phyloP scores from a whole-genome alignment of 2,113 vertebrate genomes.

The Myrmophylax atrothorax region DNA sequence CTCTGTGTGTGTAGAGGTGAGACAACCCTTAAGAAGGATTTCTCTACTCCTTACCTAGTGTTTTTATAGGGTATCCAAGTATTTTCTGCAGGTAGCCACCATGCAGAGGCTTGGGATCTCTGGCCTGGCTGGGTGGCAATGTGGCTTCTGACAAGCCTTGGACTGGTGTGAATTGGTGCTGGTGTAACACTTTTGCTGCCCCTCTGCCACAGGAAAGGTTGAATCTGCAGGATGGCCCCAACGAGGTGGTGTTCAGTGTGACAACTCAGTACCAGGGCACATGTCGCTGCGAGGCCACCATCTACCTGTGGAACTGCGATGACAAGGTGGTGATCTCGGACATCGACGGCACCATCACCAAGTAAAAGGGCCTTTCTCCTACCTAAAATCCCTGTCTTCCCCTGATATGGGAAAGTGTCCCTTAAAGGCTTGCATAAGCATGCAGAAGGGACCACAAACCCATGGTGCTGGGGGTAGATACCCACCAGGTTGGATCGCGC shows the following conservation, averaged over 20 bases:
- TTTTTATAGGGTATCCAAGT: neutral
- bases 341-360: constrained; percentile 97
- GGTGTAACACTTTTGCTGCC: neutral
- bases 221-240: constrained; percentile 89
- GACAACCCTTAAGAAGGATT: neutral
- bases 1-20: neutral
- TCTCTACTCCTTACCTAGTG: neutral
- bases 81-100: neutral
- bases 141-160: neutral
- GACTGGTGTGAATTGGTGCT: neutral
- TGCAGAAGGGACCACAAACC: neutral
- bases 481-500: neutral
- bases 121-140: neutral
- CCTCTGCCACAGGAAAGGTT: constrained; percentile 74
- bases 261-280: constrained; percentile 97
- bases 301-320: constrained; percentile 94
- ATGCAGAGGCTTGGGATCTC: neutral
- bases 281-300: constrained; percentile 90
- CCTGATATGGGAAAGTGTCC: neutral
- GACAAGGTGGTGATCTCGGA: constrained; percentile 93
- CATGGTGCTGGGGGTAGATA: neutral
- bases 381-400: neutral
- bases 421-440: neutral
- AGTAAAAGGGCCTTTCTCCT: constrained; percentile 75
- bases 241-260: constrained; percentile 90